A percentile compares a stretch with the other conserved stretches of the same genome.
These are phyloP conservation scores for Drosophila yooni DNA, from an alignment of 2,888 invertebrate genomes.

Conservation along the genomic window DNA sequence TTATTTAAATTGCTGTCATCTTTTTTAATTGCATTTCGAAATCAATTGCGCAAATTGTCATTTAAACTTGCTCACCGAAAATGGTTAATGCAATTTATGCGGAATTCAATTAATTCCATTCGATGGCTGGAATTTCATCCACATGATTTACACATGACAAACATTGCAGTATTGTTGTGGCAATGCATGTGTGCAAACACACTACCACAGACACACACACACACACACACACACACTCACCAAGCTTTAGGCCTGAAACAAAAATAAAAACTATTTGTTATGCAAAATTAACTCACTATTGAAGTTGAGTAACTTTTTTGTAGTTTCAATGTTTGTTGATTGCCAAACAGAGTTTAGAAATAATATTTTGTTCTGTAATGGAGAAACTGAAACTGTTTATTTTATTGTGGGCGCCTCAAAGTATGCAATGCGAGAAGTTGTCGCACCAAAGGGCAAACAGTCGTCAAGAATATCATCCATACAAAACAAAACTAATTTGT, in stretches of 20 bases:
- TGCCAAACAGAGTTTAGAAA: slow-evolving; percentile 22
- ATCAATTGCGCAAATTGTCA: slow-evolving; percentile 53
- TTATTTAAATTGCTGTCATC: slow-evolving; percentile 34
- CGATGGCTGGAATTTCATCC: slow-evolving; percentile 53
- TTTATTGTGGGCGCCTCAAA: slow-evolving; percentile 13
- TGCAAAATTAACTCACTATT: slow-evolving; percentile 50
- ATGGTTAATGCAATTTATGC: slow-evolving; percentile 40
- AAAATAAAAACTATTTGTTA: slow-evolving; percentile 30
- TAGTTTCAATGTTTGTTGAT: slow-evolving; percentile 3
- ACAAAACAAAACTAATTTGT: slow-evolving; percentile 55
- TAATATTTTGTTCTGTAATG: slow-evolving; percentile 8
- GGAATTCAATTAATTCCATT: slow-evolving; percentile 55
- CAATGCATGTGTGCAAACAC: slow-evolving; percentile 16
- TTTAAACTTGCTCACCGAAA: slow-evolving; percentile 16
- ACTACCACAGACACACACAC: neutral
- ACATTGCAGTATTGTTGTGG: slow-evolving; percentile 54
- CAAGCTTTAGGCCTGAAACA: slow-evolving; percentile 1
- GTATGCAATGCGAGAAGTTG: slow-evolving; percentile 28
- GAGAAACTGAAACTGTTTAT: neutral
- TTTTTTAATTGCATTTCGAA: slow-evolving; percentile 31
- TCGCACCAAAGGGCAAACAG: slow-evolving; percentile 33
- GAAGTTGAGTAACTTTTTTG: slow-evolving; percentile 38
- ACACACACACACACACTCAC: slow-evolving; percentile 5
- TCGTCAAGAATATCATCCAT: slow-evolving; percentile 34
- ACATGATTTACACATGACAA: slow-evolving; percentile 51